These are phyloP conservation scores for Catharus minimus DNA, from an alignment of 2,113 vertebrate genomes.

Conservation along the genomic window DNA sequence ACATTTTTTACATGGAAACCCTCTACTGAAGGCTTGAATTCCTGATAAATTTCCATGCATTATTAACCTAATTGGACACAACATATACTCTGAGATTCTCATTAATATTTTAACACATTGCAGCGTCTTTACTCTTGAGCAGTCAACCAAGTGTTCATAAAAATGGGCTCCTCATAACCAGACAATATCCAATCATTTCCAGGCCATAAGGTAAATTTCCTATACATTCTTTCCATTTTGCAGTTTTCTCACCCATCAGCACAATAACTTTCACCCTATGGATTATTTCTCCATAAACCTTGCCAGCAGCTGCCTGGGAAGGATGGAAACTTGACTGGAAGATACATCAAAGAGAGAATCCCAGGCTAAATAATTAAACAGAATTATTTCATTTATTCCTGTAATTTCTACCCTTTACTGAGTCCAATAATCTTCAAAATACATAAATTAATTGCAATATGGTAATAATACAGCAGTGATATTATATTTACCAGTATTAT, in stretches of 20 bases:
- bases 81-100: slow-evolving; percentile 67
- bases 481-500: not conserved
- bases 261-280: slow-evolving; percentile 18
- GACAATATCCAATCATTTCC: slow-evolving; percentile 76
- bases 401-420: not conserved
- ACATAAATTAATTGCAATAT: not conserved
- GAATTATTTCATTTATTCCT: not conserved
- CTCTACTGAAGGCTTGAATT: slow-evolving; percentile 35
- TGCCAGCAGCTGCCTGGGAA: not conserved
- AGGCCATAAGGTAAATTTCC: slow-evolving; percentile 74
- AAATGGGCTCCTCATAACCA: slow-evolving; percentile 66
- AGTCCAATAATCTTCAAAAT: not conserved
- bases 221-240: slow-evolving; percentile 57
- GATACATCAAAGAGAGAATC: not conserved
- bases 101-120: slow-evolving; percentile 75
- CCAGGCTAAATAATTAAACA: not conserved
- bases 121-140: slow-evolving; percentile 71
- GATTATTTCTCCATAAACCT: slow-evolving; percentile 39
- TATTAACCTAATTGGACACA: slow-evolving; percentile 74
- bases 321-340: not conserved
- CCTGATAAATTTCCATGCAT: slow-evolving; percentile 65
- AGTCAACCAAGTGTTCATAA: slow-evolving; percentile 68
- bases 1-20: not conserved
- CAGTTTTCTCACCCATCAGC: slow-evolving; percentile 47
- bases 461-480: not conserved